Evolutionary conservation across 2,797 vertebrate genomes (phyloP).

Genomic region (Cuculus canorus): DNA sequence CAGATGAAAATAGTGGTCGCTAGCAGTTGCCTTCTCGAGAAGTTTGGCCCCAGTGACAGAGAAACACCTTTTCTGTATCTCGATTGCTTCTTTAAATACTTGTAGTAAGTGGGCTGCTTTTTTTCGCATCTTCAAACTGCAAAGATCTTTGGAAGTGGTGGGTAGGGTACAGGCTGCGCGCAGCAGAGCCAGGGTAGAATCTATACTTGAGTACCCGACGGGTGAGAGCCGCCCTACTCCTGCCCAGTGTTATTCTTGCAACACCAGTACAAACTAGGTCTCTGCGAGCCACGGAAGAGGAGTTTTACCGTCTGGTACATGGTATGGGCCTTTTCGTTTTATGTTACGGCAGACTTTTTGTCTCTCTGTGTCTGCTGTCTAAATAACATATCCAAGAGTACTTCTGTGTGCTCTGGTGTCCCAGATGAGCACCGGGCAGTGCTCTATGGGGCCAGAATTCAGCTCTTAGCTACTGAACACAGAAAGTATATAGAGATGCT

Average conservation of each 20-base stretch:
- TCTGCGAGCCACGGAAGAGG: neutral
- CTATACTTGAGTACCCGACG: no score
- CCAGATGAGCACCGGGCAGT: neutral
- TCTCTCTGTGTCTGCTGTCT: neutral
- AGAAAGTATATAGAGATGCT: neutral
- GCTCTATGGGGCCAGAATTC: neutral
- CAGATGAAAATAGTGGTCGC: rapidly evolving
- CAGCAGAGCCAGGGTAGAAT: neutral
- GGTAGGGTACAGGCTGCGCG: no score
- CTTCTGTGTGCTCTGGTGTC: neutral
- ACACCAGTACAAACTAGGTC: neutral
- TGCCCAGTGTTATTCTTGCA: neutral
- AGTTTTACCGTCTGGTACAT: neutral
- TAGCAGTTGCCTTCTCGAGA: neutral
- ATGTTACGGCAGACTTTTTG: neutral
- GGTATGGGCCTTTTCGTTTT: neutral
- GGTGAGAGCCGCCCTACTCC: neutral
- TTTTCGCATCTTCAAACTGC: neutral
- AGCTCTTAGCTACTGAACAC: neutral
- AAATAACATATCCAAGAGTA: no score
- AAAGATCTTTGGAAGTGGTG: neutral
- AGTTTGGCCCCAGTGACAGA: neutral
- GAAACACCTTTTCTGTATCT: neutral
- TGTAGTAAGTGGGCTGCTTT: neutral
- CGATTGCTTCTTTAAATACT: neutral